These are phyloP conservation scores for Sebastes nivosus DNA, from an alignment of 2,797 vertebrate genomes.

Conservation along the genomic window DNA sequence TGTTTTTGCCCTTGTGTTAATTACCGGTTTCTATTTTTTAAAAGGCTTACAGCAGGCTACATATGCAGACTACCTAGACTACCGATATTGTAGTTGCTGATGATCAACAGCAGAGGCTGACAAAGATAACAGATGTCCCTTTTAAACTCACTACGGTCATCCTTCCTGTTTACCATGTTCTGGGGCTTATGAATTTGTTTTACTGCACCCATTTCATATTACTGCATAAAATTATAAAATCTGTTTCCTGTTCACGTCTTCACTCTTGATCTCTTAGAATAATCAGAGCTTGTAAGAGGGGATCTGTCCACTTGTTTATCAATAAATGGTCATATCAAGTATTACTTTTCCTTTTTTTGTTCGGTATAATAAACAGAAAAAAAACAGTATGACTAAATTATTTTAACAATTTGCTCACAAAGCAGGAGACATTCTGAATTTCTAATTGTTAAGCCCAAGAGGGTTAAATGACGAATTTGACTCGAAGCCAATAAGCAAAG, in stretches of 20 bases:
- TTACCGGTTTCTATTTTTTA: not conserved
- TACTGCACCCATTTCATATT: not conserved
- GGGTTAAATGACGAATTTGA: not conserved
- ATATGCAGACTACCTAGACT: not conserved
- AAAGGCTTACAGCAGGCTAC: not conserved
- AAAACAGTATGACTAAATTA: not conserved
- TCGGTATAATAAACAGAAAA: not conserved
- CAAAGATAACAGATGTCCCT: not conserved
- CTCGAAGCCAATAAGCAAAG: not conserved
- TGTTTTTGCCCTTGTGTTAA: not conserved
- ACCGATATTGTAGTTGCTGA: not conserved
- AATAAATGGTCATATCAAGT: not conserved
- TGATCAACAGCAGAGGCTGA: not conserved
- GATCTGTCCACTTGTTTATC: not conserved
- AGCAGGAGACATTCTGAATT: too few species aligned
- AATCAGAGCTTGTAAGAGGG: not conserved
- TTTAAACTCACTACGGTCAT: not conserved
- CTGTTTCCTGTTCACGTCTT: not conserved
- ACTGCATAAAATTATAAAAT: not conserved
- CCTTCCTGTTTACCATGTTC: not conserved
- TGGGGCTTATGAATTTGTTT: not conserved
- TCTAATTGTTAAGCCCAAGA: not conserved
- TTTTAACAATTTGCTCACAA: too few species aligned
- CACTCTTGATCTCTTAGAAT: not conserved
- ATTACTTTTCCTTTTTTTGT: not conserved